Base-by-base conservation (phyloP, 2,888 invertebrate species). In the Stenchaetothrips biformis region DNA sequence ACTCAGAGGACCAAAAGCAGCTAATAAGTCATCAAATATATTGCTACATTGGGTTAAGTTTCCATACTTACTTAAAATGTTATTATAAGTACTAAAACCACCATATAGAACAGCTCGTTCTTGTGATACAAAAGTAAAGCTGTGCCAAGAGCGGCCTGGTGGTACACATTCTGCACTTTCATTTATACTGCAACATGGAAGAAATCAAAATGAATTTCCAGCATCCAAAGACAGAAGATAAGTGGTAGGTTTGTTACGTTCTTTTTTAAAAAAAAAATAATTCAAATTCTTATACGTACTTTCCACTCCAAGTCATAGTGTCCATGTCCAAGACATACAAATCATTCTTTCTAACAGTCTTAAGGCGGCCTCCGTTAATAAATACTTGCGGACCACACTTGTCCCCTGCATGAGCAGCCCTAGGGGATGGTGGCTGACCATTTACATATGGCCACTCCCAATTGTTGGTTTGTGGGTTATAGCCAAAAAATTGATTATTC, bases 291-390 rank as follows among this genome's bases (percentile, higher is more conserved):
- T 25, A 59, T 62, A 82, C 86, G 84, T 83, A 87, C 87, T 85
- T 84, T 82, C 86, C 86, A 85, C 86, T 86, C 88, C 89, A 89
- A 0, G 84, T 84, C 82, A 87, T 83, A 7, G 85, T 85, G 8
- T 84, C 83, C 82, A 88, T 83, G 82, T 88, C 86, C 27, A 89
- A 83, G 62, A 84, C 85, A 81, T 88, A 86, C 18, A 88, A 84
- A 81, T 88, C 88, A 84, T 88, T 87, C 82, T 86, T 84, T 79
- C 89, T 84, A 3, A 79, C 79, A 2, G 82, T 81, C n/a, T 83
- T 82, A 81, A 87, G 85, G 0, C 89, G 84, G 13, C 89, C 89
- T 48, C 89, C 89, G 85, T 88, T 88, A 62, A 88, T 83, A 82
- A 85, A 88, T 2, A 87, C 86, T 78, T 81, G 84, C 74, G 80